Evolutionary conservation across 2,113 vertebrate species (phyloP), one percentile per base, ranked within the genome.

Genomic region (Prionailurus bengalensis): DNA sequence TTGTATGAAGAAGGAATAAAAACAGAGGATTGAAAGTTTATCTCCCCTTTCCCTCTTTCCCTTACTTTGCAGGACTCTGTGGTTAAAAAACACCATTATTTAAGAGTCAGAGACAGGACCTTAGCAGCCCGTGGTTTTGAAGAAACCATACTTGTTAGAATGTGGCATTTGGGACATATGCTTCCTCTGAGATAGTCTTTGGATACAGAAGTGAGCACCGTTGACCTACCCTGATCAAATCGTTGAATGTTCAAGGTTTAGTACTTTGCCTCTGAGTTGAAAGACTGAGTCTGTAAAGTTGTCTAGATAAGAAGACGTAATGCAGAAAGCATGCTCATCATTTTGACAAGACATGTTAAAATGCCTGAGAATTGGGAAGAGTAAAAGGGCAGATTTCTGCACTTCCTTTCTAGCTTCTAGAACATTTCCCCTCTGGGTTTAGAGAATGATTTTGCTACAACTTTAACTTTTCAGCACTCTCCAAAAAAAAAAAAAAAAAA

Each of bases 91-190:
- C 15, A 82, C 39, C 27, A 53, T 39, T 88, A 61, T 82, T 89
- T 76, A 53, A 82, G 95, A 71, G 55, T 78, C 39, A 83, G n/a
- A 89, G 45, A 42, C 27, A 84, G 8, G 25, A 94, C 15, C 7
- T 93, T 45, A 42, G 92, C 23, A 76, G 13, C 23, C n/a, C 80
- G 17, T 97, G 51, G 42, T 94, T 92, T 93, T 94, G n/a, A 95
- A 82, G 93, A 94, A 92, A 86, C 25, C 2, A 1, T 78, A 33
- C 78, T 94, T 89, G 23, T 91, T 85, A 45, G 89, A 89, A 48
- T 82, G 12, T 61, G 73, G 23, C 39, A 31, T 82, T n/a, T 89
- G 33, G 36, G 16, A 29, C 23, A 13, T 81, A 71, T 58, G 5
- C 51, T 86, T 96, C 48, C 45, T 79, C 61, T 94, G 42, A 92